phyloP scores from a whole-genome alignment of 2,888 invertebrate species.

The Alcis repandata region DNA sequence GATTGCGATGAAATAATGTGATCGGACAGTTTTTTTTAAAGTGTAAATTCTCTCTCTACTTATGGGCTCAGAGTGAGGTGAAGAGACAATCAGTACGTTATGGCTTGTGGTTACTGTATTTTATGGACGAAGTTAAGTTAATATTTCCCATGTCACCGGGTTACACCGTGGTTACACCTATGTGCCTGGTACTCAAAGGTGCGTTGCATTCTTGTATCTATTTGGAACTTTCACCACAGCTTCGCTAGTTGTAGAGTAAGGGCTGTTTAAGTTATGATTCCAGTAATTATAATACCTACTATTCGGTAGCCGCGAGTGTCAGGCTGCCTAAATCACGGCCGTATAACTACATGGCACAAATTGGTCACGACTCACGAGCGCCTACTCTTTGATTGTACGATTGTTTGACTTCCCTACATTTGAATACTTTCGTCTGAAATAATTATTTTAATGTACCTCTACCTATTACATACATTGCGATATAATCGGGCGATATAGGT shows the following conservation, averaged over 20 bases:
- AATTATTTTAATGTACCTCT: no score
- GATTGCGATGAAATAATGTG: not conserved
- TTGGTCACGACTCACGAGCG: no score
- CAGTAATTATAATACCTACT: constrained; percentile 22
- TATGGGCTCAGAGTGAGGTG: no score
- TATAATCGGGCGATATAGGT: no score
- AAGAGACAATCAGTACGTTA: constrained; percentile 57
- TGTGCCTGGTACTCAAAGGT: constrained; percentile 81
- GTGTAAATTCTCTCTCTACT: not conserved
- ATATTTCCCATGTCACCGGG: constrained; percentile 80
- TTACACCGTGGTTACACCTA: constrained; percentile 81
- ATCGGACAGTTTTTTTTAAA: not conserved
- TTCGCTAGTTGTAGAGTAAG: constrained; percentile 11
- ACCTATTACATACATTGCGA: no score
- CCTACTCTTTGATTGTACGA: no score
- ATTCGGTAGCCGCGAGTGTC: not conserved
- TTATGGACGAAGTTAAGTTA: constrained; percentile 82
- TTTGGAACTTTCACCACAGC: constrained; percentile 25
- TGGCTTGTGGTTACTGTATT: constrained; percentile 73
- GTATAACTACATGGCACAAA: constrained; percentile 52
- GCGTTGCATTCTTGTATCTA: constrained; percentile 59
- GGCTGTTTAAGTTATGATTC: constrained; percentile 14
- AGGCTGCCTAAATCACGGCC: constrained; percentile 60
- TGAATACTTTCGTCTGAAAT: no score
- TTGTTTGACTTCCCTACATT: no score